Conservation (phyloP, 2,113 vertebrate species). For the Siniperca knerii region DNA sequence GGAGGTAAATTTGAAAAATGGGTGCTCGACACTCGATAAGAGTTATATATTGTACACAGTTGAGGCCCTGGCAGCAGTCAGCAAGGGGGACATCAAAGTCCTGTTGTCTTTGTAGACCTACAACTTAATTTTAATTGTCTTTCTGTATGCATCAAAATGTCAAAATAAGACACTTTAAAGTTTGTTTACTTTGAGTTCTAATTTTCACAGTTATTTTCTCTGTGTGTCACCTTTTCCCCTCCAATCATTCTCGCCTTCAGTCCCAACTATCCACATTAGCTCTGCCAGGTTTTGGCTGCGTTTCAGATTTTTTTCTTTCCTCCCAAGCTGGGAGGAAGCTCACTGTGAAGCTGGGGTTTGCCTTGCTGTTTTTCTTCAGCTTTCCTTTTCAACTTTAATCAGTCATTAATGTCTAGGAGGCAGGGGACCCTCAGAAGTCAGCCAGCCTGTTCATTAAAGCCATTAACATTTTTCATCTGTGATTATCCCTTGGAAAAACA, state of each 20-base stretch:
- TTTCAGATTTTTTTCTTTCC: slow-evolving; percentile 4
- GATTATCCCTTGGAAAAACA: slow-evolving; percentile 66
- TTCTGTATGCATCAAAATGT: not conserved
- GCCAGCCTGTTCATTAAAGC: slow-evolving; percentile 66
- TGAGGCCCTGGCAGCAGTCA: not conserved
- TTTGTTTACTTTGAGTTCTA: not conserved
- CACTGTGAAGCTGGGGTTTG: slow-evolving; percentile 22
- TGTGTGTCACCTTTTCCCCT: not conserved
- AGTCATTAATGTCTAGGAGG: slow-evolving; percentile 41
- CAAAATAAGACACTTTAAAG: not conserved
- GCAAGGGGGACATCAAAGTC: not conserved
- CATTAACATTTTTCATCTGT: slow-evolving; percentile 71
- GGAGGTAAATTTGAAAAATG: slow-evolving; percentile 23
- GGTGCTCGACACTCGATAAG: not conserved
- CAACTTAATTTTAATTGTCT: not conserved
- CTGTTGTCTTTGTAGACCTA: not conserved
- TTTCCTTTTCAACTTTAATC: slow-evolving; percentile 61
- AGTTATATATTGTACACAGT: not conserved
- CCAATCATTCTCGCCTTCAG: not conserved
- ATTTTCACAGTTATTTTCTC: not conserved
- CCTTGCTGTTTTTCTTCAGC: slow-evolving; percentile 7
- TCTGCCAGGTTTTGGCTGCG: slow-evolving; percentile 27
- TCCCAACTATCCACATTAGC: slow-evolving; percentile 48
- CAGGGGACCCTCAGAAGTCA: slow-evolving; percentile 57
- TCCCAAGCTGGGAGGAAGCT: not conserved